Evolutionary conservation across 1,140 invertebrate species (phyloP).

Genomic region (Tetramorium simillimum): DNA sequence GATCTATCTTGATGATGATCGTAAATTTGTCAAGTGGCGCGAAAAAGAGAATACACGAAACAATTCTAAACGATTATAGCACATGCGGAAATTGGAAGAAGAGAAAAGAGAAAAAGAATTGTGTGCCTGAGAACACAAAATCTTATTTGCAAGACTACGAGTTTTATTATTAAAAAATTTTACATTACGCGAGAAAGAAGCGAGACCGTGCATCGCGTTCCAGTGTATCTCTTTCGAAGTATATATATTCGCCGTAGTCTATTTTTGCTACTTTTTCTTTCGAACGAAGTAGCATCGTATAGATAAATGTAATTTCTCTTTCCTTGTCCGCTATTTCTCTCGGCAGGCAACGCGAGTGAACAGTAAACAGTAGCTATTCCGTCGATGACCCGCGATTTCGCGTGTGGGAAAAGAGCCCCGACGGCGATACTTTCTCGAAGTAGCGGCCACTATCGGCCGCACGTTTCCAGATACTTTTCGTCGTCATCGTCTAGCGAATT

Average conservation of each 20-base stretch:
- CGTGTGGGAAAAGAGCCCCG: not conserved
- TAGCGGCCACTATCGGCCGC: not conserved
- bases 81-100: not conserved
- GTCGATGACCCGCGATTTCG: constrained; percentile 35
- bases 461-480: not conserved
- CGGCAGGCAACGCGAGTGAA: constrained; percentile 16
- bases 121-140: not conserved
- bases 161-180: not conserved
- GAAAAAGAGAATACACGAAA: not conserved
- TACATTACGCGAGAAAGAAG: not conserved
- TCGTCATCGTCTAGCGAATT: constrained; percentile 28
- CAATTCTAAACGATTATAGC: not conserved
- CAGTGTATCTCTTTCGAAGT: not conserved
- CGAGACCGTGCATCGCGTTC: not conserved
- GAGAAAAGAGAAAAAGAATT: not conserved
- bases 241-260: not conserved
- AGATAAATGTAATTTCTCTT: constrained; percentile 8
- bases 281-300: not conserved
- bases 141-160: not conserved
- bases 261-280: not conserved
- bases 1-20: constrained; percentile 22
- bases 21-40: constrained; percentile 5
- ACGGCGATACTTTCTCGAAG: not conserved
- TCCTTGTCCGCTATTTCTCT: not conserved
- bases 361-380: constrained; percentile 31